phyloP scores from a whole-genome alignment of 2,888 invertebrate species.

The Chesias legatella region DNA sequence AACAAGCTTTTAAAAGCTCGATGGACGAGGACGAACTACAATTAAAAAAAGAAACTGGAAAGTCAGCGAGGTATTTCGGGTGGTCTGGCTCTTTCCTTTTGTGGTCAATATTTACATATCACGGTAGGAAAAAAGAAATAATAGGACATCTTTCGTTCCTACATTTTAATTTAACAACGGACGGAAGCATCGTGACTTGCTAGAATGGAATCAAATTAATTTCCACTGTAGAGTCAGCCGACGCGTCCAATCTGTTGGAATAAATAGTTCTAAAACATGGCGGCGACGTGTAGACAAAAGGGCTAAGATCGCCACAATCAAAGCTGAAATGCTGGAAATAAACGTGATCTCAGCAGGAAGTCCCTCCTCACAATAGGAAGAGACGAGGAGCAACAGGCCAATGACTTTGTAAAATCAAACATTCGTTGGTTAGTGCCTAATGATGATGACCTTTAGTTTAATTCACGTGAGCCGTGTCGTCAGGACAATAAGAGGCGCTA shows the following conservation, averaged over 20 bases:
- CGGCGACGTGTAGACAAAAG: constrained; percentile 54
- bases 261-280: constrained; percentile 57
- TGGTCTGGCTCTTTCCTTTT: constrained; percentile 48
- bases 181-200: constrained; percentile 76
- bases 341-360: constrained; percentile 67
- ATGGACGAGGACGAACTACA: constrained; percentile 21
- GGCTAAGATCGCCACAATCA: constrained; percentile 35
- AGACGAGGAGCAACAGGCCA: constrained; percentile 51
- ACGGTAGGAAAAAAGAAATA: constrained; percentile 46
- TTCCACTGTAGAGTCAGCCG: constrained; percentile 50
- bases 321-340: constrained; percentile 48
- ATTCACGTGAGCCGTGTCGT: not conserved
- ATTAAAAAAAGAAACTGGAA: constrained; percentile 39
- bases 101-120: constrained; percentile 37
- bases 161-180: constrained; percentile 71
- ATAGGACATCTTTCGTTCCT: constrained; percentile 60
- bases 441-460: constrained; percentile 4
- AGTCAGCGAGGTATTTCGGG: constrained; percentile 44
- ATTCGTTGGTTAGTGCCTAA: constrained; percentile 23
- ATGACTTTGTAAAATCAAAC: constrained; percentile 55
- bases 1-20: constrained; percentile 12
- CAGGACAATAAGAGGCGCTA: not conserved
- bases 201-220: constrained; percentile 69
- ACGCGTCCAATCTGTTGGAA: constrained; percentile 48
- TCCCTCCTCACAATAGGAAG: constrained; percentile 48